A percentile compares a stretch with the other conserved stretches of the same genome.
These are phyloP conservation scores for Protodeltote pygarga DNA, from an alignment of 2,888 invertebrate genomes.

Conservation along the genomic window DNA sequence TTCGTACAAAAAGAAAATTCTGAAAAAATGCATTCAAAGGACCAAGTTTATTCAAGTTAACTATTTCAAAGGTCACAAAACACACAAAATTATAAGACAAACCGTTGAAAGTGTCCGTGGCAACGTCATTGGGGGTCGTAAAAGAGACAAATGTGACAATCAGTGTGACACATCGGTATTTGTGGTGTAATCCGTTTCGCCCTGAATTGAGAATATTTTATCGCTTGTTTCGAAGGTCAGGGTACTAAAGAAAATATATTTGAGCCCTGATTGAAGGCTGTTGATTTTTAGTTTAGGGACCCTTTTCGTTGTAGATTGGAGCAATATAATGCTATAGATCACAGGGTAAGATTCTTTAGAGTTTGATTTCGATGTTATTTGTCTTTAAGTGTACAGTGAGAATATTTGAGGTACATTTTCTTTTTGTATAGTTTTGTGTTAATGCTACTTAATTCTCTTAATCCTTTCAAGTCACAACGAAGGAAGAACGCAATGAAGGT, in stretches of 20 bases:
- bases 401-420: background rate
- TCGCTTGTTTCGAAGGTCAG: conserved; percentile 35
- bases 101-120: conserved; percentile 21
- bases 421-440: no score
- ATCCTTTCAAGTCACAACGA: no score
- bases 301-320: conserved; percentile 12
- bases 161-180: conserved; percentile 56
- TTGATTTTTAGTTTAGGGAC: conserved; percentile 30
- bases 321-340: conserved; percentile 14
- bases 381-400: background rate
- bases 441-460: no score
- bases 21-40: no score
- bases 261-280: conserved; percentile 31
- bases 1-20: no score
- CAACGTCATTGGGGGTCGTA: conserved; percentile 54
- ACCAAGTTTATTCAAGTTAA: no score
- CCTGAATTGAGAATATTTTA: conserved; percentile 36
- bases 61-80: conserved; percentile 37
- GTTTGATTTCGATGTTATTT: background rate
- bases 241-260: conserved; percentile 43
- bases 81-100: conserved; percentile 40
- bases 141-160: conserved; percentile 67
- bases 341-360: background rate
- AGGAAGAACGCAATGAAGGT: no score
- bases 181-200: conserved; percentile 49